These are phyloP conservation scores for Etheostoma cragini DNA, from an alignment of 2,113 vertebrate species.

Conservation along the genomic window DNA sequence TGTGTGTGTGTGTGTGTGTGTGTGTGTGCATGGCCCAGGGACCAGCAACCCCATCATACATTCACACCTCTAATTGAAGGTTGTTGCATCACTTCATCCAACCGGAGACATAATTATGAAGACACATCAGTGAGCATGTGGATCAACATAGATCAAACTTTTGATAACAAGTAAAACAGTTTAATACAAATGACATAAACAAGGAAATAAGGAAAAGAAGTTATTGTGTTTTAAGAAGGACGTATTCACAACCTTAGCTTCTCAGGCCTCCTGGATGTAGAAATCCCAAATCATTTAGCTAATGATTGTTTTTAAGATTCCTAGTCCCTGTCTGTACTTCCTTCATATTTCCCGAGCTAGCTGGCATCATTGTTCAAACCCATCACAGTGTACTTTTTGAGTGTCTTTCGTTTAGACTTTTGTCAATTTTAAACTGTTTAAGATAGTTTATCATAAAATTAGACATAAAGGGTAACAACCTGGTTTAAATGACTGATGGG, in stretches of 20 bases:
- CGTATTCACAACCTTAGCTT: neutral
- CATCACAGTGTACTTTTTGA: no score
- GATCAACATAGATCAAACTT: neutral
- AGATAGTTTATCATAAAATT: no score
- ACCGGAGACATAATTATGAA: conserved; percentile 25
- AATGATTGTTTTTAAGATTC: no score
- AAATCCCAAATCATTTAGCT: neutral
- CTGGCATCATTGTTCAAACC: neutral
- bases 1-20: conserved; percentile 13
- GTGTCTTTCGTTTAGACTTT: no score
- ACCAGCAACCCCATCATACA: neutral
- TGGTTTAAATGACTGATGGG: no score
- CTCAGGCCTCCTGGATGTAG: neutral
- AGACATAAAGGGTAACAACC: no score
- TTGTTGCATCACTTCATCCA: conserved; percentile 16
- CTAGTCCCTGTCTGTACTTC: neutral
- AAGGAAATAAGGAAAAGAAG: neutral
- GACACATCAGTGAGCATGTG: neutral
- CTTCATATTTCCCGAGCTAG: neutral
- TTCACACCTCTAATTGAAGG: conserved; percentile 59
- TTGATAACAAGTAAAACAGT: neutral
- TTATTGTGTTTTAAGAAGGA: neutral
- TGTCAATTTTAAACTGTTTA: no score
- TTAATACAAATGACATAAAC: neutral
- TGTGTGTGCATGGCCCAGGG: conserved; percentile 16